phyloP scores from a whole-genome alignment of 2,113 vertebrate genomes.

The Hyla sarda region DNA sequence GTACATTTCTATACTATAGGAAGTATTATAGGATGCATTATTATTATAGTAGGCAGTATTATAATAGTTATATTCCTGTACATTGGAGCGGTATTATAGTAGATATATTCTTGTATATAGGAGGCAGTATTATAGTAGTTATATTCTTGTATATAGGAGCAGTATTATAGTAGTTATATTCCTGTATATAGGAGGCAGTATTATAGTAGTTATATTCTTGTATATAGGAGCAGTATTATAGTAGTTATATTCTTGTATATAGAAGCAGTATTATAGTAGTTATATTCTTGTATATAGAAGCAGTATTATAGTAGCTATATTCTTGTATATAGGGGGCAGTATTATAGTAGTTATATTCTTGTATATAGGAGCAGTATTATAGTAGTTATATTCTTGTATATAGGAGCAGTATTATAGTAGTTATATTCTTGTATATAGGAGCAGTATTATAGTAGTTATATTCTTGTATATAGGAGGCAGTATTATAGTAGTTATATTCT shows the following conservation, averaged over 20 bases:
- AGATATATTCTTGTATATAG: not conserved
- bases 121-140: not conserved
- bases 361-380: not conserved
- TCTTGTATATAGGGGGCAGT: not conserved
- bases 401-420: slow-evolving; percentile 4
- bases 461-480: not conserved
- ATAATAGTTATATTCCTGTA: too few relatives aligned
- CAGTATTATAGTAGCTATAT: too few relatives aligned
- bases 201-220: not conserved
- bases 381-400: slow-evolving; percentile 4
- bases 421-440: slow-evolving; percentile 5
- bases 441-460: slow-evolving; percentile 10
- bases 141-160: not conserved
- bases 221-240: too few relatives aligned
- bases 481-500: slow-evolving; percentile 21
- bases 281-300: too few relatives aligned
- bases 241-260: too few relatives aligned
- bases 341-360: slow-evolving; percentile 9
- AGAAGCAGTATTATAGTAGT: too few relatives aligned
- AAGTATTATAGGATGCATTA: too few relatives aligned
- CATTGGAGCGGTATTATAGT: too few relatives aligned
- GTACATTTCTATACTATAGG: too few relatives aligned
- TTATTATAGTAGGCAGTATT: too few relatives aligned
- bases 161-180: slow-evolving; percentile 10
- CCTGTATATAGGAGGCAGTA: not conserved